These are phyloP conservation scores for Eudyptes chrysolophus DNA, from an alignment of 2,113 vertebrate species.

Conservation along the genomic window DNA sequence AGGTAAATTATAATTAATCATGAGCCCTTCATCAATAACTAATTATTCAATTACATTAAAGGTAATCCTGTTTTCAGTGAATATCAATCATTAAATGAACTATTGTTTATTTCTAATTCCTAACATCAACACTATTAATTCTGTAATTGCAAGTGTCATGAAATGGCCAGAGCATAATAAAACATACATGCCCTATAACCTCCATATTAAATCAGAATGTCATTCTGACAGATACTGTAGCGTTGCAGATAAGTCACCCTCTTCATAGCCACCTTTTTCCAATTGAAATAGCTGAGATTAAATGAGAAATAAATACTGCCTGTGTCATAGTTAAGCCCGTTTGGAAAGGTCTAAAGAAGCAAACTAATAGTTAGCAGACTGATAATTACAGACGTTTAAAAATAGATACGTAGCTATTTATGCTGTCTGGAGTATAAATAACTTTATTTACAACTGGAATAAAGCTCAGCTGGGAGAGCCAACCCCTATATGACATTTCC, in stretches of 20 bases:
- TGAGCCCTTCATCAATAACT: constrained; percentile 41
- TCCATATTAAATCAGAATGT: constrained; percentile 32
- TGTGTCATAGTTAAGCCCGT: background rate
- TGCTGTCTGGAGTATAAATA: constrained; percentile 20
- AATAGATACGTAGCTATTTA: background rate
- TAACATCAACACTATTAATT: constrained; percentile 41
- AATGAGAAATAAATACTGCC: background rate
- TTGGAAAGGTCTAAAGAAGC: constrained; percentile 23
- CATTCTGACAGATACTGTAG: constrained; percentile 9
- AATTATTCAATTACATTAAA: constrained; percentile 59
- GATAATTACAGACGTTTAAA: constrained; percentile 33
- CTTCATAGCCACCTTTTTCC: background rate
- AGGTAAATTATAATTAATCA: constrained; percentile 51
- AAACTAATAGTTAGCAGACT: background rate
- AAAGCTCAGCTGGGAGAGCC: background rate
- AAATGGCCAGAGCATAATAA: constrained; percentile 32
- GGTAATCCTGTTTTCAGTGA: constrained; percentile 39
- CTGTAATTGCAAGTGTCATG: constrained; percentile 49
- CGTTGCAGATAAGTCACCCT: constrained; percentile 8
- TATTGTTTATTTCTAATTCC: constrained; percentile 48
- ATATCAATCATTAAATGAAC: constrained; percentile 38
- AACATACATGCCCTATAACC: constrained; percentile 8
- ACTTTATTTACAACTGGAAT: constrained; percentile 24
- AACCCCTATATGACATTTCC: background rate
- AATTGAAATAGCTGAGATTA: background rate